These are phyloP conservation scores for Rhinoderma darwinii DNA, from an alignment of 2,113 vertebrate species.

Conservation along the genomic window DNA sequence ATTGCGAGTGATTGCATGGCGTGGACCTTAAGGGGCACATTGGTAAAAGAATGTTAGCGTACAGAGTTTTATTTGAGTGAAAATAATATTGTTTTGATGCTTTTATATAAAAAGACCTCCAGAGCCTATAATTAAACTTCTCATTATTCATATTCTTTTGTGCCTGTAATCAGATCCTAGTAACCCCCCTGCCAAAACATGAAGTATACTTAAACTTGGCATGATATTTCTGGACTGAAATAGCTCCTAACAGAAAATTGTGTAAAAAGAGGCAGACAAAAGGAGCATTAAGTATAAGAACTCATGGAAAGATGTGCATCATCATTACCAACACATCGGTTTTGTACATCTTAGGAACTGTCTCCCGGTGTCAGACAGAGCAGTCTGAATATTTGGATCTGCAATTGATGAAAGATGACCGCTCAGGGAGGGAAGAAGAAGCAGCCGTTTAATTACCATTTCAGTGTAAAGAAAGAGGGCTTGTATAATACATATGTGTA, in stretches of 20 bases:
- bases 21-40: background rate
- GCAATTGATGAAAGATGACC: background rate
- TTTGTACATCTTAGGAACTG: constrained; percentile 19
- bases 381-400: background rate
- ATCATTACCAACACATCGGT: constrained; percentile 32
- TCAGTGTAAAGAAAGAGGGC: background rate
- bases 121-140: constrained; percentile 44
- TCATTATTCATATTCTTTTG: constrained; percentile 55
- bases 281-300: constrained; percentile 18
- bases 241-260: constrained; percentile 20
- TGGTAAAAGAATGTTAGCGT: constrained; percentile 14
- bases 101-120: background rate
- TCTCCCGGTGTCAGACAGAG: constrained; percentile 6
- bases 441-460: background rate
- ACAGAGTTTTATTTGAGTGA: constrained; percentile 31
- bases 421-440: background rate
- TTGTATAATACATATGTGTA: background rate
- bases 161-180: constrained; percentile 51
- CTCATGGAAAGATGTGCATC: constrained; percentile 42
- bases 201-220: constrained; percentile 54
- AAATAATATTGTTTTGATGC: constrained; percentile 54
- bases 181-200: constrained; percentile 33
- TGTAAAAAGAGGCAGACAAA: constrained; percentile 44
- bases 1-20: constrained; percentile 20
- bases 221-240: constrained; percentile 38